Percentiles rank a stretch among this genome's conserved stretches.
These are phyloP conservation scores for Cotesia chilonis DNA, from an alignment of 1,140 invertebrate genomes.

Conservation along the genomic window DNA sequence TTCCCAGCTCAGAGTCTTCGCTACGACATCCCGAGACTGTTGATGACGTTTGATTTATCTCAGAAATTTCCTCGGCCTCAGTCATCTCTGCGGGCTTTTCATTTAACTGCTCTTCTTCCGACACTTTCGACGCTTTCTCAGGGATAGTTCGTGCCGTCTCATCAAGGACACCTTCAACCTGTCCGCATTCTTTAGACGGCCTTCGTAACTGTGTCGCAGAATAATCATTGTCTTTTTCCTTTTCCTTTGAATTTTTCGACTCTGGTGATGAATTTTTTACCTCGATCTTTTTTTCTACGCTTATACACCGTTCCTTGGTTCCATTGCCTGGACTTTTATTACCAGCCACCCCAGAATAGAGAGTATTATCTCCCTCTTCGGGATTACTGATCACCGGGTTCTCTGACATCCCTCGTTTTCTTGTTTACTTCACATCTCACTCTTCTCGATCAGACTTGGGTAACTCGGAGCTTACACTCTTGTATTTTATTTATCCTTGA, in stretches of 20 bases:
- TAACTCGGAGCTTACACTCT: conserved; percentile 6
- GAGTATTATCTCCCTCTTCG: conserved; percentile 27
- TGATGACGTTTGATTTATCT: conserved; percentile 1
- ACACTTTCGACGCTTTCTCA: background rate
- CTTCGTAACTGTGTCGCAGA: background rate
- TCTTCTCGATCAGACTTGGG: conserved; percentile 15
- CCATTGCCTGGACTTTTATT: conserved; percentile 2
- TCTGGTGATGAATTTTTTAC: background rate
- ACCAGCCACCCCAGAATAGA: background rate
- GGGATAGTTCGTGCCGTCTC: background rate
- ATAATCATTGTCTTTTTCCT: background rate
- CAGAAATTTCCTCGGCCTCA: background rate
- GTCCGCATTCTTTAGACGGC: background rate
- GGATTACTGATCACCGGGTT: conserved; percentile 27
- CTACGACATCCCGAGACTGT: background rate
- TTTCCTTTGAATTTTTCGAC: background rate
- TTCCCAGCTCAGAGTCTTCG: conserved; percentile 30
- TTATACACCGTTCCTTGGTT: background rate
- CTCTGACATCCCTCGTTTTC: conserved; percentile 27
- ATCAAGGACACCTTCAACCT: background rate
- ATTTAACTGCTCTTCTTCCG: background rate
- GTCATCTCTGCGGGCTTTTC: background rate
- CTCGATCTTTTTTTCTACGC: conserved; percentile 5
- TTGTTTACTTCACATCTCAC: background rate
- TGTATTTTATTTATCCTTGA: background rate